Conservation (phyloP, 2,797 vertebrate genomes). For the Myotis planiceps region DNA sequence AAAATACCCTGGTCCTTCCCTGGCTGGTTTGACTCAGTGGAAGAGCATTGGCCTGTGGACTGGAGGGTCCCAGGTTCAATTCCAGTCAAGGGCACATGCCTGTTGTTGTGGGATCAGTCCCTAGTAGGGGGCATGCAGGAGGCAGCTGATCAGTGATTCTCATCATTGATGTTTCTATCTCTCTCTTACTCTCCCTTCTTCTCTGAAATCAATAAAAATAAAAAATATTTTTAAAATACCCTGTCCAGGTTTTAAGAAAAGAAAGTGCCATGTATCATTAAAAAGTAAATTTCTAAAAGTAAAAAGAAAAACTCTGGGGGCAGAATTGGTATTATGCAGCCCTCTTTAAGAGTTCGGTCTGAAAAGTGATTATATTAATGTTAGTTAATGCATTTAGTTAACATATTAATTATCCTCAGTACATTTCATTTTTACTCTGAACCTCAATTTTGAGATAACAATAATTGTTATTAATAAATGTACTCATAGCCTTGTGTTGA, state of each 20-base stretch:
- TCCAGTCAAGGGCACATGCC: too few species aligned
- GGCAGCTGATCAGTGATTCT: too few species aligned
- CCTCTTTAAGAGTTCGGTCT: neutral
- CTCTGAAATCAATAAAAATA: too few species aligned
- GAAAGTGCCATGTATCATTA: neutral
- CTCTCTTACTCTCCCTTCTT: too few species aligned
- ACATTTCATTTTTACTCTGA: neutral
- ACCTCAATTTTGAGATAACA: neutral
- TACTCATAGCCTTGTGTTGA: neutral
- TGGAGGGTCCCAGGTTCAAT: too few species aligned
- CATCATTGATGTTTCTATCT: too few species aligned
- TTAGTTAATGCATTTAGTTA: neutral
- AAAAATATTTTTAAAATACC: neutral
- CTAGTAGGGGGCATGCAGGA: too few species aligned
- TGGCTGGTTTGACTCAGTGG: too few species aligned
- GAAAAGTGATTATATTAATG: neutral
- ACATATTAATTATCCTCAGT: neutral
- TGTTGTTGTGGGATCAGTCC: too few species aligned
- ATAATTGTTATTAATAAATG: neutral
- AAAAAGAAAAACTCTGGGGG: neutral
- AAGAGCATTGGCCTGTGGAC: too few species aligned
- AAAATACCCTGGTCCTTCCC: neutral
- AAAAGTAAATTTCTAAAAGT: conserved; percentile 40
- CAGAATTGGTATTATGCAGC: neutral
- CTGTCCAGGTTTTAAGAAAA: conserved; percentile 44